Base-by-base conservation (phyloP, 2,888 invertebrate species). In the Oithona nana region DNA sequence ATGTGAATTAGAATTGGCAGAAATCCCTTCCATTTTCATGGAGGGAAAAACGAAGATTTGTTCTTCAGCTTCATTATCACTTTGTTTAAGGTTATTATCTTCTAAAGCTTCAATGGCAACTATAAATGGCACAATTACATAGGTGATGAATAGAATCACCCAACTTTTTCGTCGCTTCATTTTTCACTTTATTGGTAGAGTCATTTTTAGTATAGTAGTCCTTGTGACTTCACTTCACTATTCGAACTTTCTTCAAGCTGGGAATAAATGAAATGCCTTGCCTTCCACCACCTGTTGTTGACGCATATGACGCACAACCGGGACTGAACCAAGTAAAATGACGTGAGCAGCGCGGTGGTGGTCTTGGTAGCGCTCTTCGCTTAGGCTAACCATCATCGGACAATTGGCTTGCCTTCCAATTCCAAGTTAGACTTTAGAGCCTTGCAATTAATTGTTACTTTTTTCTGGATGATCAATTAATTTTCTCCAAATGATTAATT, bases 21-120 rank as follows among this genome's bases (percentile, higher is more conserved):
- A 20, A 54, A 54, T 26, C 3, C 54, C 24, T 3, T 54, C 54
- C 54, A 54, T 54, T 54, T 26, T 20, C 54, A 54, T 54, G 54
- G 54, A 54, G 6, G 54, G 54, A 24, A 54, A 54, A 2, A 54
- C 54, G 26, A 24, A 54, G 26, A 54, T 16, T 16, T 54, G 24
- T 11, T 26, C 54, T 54, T 54, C 26, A 20, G 20, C 22, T 22
- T 54, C 54, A 54, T 26, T 54, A 24, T 54, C 16, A 39, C 16
- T 16, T 39, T 39, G 8, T 39, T 39, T 6, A 39, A 16, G 6
- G 6, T 39, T 39, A 11, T 39, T 6, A 39, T 6, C 39, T n/a
- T n/a, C n/a, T n/a, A n/a, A n/a, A n/a, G n/a, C n/a, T n/a, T n/a
- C n/a, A n/a, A n/a, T n/a, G n/a, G n/a, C n/a, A n/a, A n/a, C n/a